A percentile compares a stretch with the other conserved stretches of the same genome.
phyloP scores from a whole-genome alignment of 2,797 vertebrate genomes.

The Artibeus lituratus region DNA sequence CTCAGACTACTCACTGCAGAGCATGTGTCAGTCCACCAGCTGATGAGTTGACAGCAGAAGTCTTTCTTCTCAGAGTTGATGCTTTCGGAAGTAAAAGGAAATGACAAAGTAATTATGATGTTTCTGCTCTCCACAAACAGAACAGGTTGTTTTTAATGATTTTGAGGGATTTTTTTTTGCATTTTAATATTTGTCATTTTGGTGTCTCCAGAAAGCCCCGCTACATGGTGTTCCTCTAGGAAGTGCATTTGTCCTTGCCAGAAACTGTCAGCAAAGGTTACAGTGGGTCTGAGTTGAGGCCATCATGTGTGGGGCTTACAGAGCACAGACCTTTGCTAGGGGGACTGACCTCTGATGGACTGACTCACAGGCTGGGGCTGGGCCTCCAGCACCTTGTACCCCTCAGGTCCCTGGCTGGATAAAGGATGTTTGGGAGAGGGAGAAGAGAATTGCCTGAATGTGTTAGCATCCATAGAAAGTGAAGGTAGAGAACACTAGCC shows the following conservation, averaged over 20 bases:
- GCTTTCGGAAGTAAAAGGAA: slow-evolving; percentile 24
- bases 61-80: background rate
- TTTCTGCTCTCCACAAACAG: background rate
- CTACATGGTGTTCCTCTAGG: slow-evolving; percentile 19
- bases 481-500: background rate
- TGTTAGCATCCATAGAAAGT: background rate
- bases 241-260: background rate
- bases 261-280: background rate
- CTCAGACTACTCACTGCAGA: background rate
- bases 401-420: slow-evolving; percentile 57
- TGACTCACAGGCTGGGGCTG: slow-evolving; percentile 61
- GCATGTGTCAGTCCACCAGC: background rate
- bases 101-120: background rate
- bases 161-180: background rate
- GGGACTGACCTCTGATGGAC: slow-evolving; percentile 58
- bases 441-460: slow-evolving; percentile 14
- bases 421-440: background rate
- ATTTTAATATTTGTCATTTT: slow-evolving; percentile 18
- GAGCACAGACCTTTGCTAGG: slow-evolving; percentile 71
- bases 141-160: background rate
- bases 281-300: slow-evolving; percentile 19
- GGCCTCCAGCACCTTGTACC: background rate
- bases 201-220: slow-evolving; percentile 5
- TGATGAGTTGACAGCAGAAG: background rate
- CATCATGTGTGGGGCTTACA: slow-evolving; percentile 47